Evolutionary conservation across 2,113 vertebrate genomes (phyloP).

Genomic region (Syngnathoides biaculeatus): DNA sequence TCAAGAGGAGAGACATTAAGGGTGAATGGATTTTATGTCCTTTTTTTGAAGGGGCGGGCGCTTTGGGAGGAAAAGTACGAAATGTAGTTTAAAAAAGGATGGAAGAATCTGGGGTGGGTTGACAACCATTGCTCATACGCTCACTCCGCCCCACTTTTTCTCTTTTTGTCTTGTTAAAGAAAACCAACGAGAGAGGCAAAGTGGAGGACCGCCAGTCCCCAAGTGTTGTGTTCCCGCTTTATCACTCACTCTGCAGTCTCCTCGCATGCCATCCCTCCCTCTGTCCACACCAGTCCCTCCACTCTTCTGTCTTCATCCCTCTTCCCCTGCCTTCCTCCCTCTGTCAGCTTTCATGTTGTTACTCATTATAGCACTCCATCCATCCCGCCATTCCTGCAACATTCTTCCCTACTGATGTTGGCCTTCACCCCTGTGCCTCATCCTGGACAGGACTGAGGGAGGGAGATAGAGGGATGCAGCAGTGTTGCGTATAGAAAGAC

Average conservation of each 20-base stretch:
- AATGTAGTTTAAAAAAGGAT: constrained; percentile 16
- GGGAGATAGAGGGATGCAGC: constrained; percentile 6
- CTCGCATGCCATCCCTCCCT: constrained; percentile 49
- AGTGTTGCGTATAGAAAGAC: constrained; percentile 57
- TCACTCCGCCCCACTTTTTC: constrained; percentile 30
- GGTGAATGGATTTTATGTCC: constrained; percentile 38
- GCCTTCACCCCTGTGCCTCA: constrained; percentile 64
- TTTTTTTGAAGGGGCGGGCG: constrained; percentile 2
- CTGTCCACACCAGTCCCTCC: constrained; percentile 56
- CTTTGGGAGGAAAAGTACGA: constrained; percentile 30
- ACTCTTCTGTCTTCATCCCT: constrained; percentile 42
- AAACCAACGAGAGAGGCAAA: constrained; percentile 44
- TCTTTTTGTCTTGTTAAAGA: constrained; percentile 54
- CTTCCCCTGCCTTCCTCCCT: constrained; percentile 37
- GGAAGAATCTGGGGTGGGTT: constrained; percentile 44
- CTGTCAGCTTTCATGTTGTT: constrained; percentile 67
- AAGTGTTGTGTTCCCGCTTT: constrained; percentile 46
- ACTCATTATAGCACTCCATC: constrained; percentile 68
- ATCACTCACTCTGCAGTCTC: constrained; percentile 58
- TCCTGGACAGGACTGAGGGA: constrained; percentile 58
- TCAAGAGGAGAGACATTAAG: constrained; percentile 58
- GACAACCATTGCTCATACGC: constrained; percentile 47
- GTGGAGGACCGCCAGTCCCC: constrained; percentile 46
- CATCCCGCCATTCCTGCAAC: constrained; percentile 38
- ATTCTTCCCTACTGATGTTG: constrained; percentile 59